Conservation (phyloP, 2,888 invertebrate species). For the Conops quadrifasciatus region DNA sequence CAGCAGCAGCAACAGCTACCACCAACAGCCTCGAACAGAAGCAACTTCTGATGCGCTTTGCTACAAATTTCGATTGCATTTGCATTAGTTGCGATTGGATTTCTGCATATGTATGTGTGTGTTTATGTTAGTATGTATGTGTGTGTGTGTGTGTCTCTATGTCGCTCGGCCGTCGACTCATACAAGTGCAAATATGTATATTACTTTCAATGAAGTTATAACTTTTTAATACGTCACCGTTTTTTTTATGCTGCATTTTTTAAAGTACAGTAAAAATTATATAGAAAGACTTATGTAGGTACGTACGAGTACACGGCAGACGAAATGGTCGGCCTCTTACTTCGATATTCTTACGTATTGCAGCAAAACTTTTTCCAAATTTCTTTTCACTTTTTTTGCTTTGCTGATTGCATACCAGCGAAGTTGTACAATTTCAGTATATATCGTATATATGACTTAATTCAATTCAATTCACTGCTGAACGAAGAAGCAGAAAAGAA, state of each 20-base stretch:
- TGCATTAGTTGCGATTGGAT: slow-evolving; percentile 2
- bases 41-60: slow-evolving; percentile 15
- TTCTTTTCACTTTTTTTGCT: neutral
- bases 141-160: neutral
- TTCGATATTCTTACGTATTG: neutral
- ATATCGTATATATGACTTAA: too few species aligned
- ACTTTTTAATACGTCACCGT: slow-evolving; percentile 21
- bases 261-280: slow-evolving; percentile 9
- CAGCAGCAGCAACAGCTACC: slow-evolving; percentile 9
- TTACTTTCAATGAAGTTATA: slow-evolving; percentile 14
- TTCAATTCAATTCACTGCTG: too few species aligned
- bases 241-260: neutral
- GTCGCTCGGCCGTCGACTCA: neutral
- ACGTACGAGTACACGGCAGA: neutral
- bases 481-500: too few species aligned
- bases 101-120: neutral
- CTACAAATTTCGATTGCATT: slow-evolving; percentile 12
- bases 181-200: neutral
- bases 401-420: neutral
- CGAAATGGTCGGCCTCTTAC: neutral
- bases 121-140: neutral
- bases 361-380: slow-evolving; percentile 8
- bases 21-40: slow-evolving; percentile 22
- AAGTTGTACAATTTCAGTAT: too few species aligned
- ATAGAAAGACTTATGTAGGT: neutral